These are phyloP conservation scores for Piaya cayana DNA, from an alignment of 2,113 vertebrate species.

Conservation along the genomic window DNA sequence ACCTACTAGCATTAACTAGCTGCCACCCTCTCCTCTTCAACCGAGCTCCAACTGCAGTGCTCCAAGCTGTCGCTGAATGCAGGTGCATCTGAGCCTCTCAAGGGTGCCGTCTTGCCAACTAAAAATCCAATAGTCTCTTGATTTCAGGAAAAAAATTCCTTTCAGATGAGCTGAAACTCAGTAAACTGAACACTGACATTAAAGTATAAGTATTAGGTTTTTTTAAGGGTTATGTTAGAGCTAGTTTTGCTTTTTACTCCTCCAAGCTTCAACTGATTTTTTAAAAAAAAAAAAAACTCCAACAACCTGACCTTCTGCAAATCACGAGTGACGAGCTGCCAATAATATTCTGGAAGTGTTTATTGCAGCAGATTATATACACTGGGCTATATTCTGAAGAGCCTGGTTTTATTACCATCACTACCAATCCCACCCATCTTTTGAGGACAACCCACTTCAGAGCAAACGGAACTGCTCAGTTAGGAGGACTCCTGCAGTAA, in stretches of 20 bases:
- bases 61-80: fast-evolving
- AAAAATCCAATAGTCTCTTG: neutral
- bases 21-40: neutral
- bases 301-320: neutral
- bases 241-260: neutral
- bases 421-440: neutral
- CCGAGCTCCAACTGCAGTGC: neutral
- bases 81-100: neutral
- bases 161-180: neutral
- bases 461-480: neutral
- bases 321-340: neutral
- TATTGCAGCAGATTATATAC: neutral
- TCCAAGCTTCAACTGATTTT: neutral
- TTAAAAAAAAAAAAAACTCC: too few relatives aligned
- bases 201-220: fast-evolving
- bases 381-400: neutral
- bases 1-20: neutral
- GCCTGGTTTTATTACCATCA: neutral
- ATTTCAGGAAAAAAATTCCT: neutral
- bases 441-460: neutral
- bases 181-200: neutral
- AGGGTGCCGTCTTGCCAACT: neutral
- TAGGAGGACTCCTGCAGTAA: neutral
- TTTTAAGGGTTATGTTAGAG: neutral
- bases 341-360: neutral